Evolutionary conservation across 2,113 vertebrate species (phyloP).

Genomic region (Turnix velox): DNA sequence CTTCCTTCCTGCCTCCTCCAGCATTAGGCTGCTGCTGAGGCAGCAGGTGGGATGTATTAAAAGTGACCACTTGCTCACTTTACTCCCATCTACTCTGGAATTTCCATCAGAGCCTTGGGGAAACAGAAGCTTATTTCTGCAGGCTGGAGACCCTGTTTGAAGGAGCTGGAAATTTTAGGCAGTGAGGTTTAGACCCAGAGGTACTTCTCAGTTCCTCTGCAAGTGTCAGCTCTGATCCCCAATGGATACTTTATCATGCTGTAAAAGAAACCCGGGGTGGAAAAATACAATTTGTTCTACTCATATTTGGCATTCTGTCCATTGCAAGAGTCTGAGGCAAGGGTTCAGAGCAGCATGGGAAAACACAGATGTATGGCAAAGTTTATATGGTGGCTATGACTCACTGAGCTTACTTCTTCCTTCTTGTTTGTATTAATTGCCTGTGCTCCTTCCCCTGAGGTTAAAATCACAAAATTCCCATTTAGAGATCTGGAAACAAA

Average conservation of each 20-base stretch:
- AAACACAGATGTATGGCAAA: neutral
- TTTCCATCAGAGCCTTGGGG: neutral
- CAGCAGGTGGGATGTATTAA: conserved; percentile 43
- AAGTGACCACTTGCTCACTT: conserved; percentile 6
- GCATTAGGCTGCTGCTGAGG: neutral
- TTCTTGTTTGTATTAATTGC: neutral
- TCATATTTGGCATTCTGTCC: conserved; percentile 16
- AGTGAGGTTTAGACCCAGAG: neutral
- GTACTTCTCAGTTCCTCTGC: neutral
- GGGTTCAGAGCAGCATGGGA: conserved; percentile 16
- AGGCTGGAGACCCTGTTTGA: neutral
- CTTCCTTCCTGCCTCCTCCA: neutral
- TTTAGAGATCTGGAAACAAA: neutral
- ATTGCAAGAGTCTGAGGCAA: neutral
- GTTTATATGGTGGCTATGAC: neutral
- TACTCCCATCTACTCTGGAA: neutral
- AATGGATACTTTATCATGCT: neutral
- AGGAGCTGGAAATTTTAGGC: neutral
- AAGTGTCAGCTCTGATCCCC: neutral
- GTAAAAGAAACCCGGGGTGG: neutral
- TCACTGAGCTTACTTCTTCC: conserved; percentile 23
- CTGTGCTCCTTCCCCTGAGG: neutral
- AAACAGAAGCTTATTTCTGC: neutral
- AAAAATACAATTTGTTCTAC: neutral
- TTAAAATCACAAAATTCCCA: neutral